Base-by-base conservation (phyloP, 2,888 invertebrate species). In the Ceramica pisi region DNA sequence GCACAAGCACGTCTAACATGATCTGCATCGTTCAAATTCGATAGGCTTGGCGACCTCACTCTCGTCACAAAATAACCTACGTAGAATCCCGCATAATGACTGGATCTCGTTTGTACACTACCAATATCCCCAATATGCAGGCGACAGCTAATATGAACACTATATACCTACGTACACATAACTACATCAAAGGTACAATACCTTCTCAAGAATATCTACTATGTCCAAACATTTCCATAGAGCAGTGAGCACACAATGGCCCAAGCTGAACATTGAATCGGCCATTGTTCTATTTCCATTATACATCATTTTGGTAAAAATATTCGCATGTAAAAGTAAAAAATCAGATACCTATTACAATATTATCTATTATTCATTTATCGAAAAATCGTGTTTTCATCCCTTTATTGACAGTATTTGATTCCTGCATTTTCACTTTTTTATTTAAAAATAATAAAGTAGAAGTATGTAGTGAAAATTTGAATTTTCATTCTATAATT, bases 101-200 rank as follows among this genome's bases (percentile, higher is more conserved):
- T 31, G 21, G 8, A 10, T 16, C 53, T 63, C 62, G 35, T 60
- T 59, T 57, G 21, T 63, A 23, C 53, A 59, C 53, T 35, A 16
- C 48, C 53, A 60, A 53, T 63, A 48, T 63, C 48, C 50, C 26
- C 46, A 69, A 41, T 57, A 53, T 62, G 51, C 41, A 53, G 31
- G 23, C 26, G 26, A 57, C 9, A 70, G n/a, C 23, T 51, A 62
- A 70, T 53, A 51, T 48, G 4, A 59, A 31, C 46, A 59, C 23
- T 19, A 21, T 41, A 62, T n/a, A 48, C 8, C 2, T 19, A 46
- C 19, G 7, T 56, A 61, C 26, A 48, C 35, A 63, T 23, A 63
- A n/a, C 55, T 35, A 38, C 57, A 31, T 59, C 71, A 41, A 60
- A 60, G 68, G 23, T 31, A 77, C 51, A 62, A 62, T 62, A 53